Evolutionary conservation across 1,140 invertebrate species (phyloP).

Genomic region (Nasonia giraulti): DNA sequence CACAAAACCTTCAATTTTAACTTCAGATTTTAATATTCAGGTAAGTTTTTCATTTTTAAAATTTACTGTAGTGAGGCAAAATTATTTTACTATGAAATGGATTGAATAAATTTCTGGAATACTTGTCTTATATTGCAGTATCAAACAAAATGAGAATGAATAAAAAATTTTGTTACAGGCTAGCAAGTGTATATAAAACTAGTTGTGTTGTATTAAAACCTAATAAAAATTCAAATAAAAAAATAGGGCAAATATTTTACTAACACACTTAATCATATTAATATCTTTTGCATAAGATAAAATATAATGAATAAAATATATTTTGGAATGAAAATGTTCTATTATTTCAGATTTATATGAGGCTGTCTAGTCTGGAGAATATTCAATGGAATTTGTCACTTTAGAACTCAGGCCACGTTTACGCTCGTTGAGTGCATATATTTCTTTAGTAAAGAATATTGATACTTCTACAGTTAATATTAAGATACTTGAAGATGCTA

Average conservation of each 20-base stretch:
- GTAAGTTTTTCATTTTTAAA: slow-evolving; percentile 10
- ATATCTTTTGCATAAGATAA: neutral
- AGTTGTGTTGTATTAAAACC: neutral
- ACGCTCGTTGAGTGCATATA: slow-evolving; percentile 65
- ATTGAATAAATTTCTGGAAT: neutral
- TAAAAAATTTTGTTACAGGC: neutral
- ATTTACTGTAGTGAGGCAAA: too few species aligned
- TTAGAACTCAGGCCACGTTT: slow-evolving; percentile 67
- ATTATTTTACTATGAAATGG: neutral
- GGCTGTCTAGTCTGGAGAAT: neutral
- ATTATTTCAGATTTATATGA: slow-evolving; percentile 29
- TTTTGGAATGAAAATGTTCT: neutral
- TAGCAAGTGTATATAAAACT: neutral
- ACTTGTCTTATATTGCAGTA: neutral
- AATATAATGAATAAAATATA: neutral
- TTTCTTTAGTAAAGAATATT: slow-evolving; percentile 57
- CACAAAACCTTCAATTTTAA: slow-evolving; percentile 26
- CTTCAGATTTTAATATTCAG: slow-evolving; percentile 19
- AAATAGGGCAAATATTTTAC: neutral
- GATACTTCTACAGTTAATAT: slow-evolving; percentile 57
- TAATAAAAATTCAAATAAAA: neutral
- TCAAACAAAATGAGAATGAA: neutral
- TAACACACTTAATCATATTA: neutral
- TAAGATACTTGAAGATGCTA: slow-evolving; percentile 61
- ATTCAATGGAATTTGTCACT: slow-evolving; percentile 65